Conservation (phyloP, 2,113 vertebrate genomes). For the Tachysurus fulvidraco region DNA sequence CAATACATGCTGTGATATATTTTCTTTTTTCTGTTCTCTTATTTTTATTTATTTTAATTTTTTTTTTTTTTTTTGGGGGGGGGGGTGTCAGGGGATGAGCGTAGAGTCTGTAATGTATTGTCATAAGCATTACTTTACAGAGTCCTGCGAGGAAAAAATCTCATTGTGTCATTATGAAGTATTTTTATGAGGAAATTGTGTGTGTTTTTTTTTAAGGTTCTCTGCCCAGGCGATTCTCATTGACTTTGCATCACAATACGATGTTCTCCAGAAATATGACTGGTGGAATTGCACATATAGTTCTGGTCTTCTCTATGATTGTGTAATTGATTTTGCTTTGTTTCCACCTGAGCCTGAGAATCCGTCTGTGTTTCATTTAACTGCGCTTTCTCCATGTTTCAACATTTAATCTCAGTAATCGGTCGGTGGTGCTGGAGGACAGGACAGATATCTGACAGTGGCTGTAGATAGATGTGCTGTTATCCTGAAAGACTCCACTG, state of each 20-base stretch:
- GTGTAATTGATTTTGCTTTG: not conserved
- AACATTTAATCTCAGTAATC: not conserved
- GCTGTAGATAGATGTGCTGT: not conserved
- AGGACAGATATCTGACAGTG: not conserved
- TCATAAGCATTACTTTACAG: no score
- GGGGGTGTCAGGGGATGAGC: no score
- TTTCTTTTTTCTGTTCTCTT: slow-evolving; percentile 20
- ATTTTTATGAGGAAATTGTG: not conserved
- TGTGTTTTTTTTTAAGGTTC: not conserved
- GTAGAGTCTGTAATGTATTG: no score
- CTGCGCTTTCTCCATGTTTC: not conserved
- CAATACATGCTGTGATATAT: slow-evolving; percentile 39
- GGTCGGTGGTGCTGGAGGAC: not conserved
- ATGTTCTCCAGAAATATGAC: not conserved
- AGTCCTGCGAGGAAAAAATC: not conserved
- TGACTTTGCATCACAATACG: not conserved
- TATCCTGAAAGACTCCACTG: not conserved
- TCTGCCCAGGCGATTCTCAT: not conserved
- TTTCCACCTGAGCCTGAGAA: not conserved
- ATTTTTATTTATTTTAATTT: not conserved
- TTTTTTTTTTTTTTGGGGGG: not conserved
- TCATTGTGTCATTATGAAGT: slow-evolving; percentile 2
- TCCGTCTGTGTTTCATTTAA: not conserved
- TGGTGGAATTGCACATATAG: not conserved
- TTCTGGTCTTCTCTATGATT: not conserved